Base-by-base conservation (phyloP, 1,140 invertebrate species). In the Bombus polaris region DNA sequence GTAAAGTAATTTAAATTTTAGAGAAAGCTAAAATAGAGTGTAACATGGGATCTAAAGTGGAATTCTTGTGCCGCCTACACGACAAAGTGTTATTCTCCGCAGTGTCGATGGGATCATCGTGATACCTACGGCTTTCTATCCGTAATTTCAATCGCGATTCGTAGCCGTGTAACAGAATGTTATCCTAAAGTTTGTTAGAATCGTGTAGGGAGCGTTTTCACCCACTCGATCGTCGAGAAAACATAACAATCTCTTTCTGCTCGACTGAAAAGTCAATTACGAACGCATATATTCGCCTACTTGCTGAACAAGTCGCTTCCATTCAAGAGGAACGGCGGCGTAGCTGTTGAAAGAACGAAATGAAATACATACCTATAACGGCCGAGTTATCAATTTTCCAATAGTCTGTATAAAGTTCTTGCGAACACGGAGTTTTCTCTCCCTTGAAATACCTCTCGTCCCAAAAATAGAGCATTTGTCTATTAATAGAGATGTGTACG, bases 181-280 rank as follows among this genome's bases (percentile, higher is more conserved):
- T 85, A 74, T 88, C 83, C 82, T 68, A 59, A 76, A 42, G 65
- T 66, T 83, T 59, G 81, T 44, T 72, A 8, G 88, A 79, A 82
- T 89, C 57, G 87, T 68, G 80, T 59, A 62, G 73, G 42, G 57
- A 35, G 68, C 65, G 66, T 76, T 62, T 68, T 73, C 86, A 73
- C 87, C 87, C 85, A 88, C 81, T 76, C 85, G 35, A 62, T n/a
- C 62, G 32, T 35, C 59, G 81, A 37, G 39, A 28, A 83, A 83
- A 83, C 81, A 39, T 42, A 76, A 66, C 81, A 57, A 53, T 83
- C 73, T 66, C 42, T 57, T 76, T 83, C 44, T 83, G 72, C 42
- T 68, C 72, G 72, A 47, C 53, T 65, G 70, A 82, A 83, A 72
- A 75, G 72, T 83, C 81, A 68, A 75, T 83, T 83, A 83, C 53